Conservation (phyloP, 2,113 vertebrate genomes). For the Cettia cetti region DNA sequence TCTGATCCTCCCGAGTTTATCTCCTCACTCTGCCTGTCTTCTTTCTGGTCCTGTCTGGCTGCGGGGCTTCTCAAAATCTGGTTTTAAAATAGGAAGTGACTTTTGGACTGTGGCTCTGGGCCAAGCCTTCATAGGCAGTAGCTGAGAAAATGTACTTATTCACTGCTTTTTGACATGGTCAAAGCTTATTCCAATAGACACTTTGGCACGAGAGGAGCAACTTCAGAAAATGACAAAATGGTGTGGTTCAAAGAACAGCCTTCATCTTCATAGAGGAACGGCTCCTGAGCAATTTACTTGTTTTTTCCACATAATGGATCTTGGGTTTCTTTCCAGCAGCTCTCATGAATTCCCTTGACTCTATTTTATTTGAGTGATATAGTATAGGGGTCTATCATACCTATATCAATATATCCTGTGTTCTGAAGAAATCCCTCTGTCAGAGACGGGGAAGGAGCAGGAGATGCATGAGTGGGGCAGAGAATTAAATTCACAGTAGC, state of each 20-base stretch:
- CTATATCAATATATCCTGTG: background rate
- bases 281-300: background rate
- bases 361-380: background rate
- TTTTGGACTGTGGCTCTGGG: background rate
- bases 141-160: background rate
- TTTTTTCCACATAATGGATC: background rate
- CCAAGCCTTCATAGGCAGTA: background rate
- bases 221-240: background rate
- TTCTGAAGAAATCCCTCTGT: background rate
- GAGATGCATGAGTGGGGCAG: background rate
- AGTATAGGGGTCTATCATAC: background rate
- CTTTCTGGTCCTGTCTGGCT: background rate
- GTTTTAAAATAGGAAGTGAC: slow-evolving; percentile 9
- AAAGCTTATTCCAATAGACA: background rate
- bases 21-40: background rate
- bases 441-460: fast-evolving
- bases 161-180: background rate
- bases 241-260: background rate
- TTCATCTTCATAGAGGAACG: background rate
- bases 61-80: slow-evolving; percentile 16
- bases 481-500: background rate
- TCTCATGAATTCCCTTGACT: background rate
- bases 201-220: background rate
- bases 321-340: background rate
- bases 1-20: background rate